Conservation (phyloP, 2,797 vertebrate species). For the Pteropus rufus region DNA sequence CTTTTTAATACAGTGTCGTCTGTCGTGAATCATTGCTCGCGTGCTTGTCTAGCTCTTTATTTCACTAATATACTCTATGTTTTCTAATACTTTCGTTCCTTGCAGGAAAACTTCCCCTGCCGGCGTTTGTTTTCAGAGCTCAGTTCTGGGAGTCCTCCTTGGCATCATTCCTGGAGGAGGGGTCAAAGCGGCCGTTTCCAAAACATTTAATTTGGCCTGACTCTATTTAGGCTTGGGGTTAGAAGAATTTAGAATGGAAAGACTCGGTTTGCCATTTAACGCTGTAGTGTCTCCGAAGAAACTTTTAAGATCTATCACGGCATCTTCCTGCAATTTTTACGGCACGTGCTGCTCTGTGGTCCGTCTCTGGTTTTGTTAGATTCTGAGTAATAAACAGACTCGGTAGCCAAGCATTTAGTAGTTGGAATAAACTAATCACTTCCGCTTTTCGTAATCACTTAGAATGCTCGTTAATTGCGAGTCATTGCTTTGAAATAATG, state of each 20-base stretch:
- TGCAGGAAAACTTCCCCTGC: background rate
- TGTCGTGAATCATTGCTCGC: background rate
- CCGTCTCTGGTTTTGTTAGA: background rate
- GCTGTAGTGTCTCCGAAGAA: background rate
- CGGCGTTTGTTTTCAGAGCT: background rate
- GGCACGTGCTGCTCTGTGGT: background rate
- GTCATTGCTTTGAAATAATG: constrained; percentile 30
- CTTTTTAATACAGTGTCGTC: background rate
- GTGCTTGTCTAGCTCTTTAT: background rate
- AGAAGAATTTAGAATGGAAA: background rate
- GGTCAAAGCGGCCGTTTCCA: background rate
- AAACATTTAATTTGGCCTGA: background rate
- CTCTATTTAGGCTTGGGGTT: background rate
- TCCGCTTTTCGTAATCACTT: constrained; percentile 28
- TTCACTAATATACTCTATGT: background rate
- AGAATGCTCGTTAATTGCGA: constrained; percentile 43
- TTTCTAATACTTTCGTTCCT: background rate
- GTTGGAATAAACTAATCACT: constrained; percentile 37
- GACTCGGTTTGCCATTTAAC: background rate
- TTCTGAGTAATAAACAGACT: background rate
- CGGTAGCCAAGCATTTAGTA: background rate
- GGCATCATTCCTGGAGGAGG: background rate
- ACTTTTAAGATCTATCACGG: background rate
- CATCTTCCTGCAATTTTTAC: background rate
- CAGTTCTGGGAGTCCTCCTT: background rate